Percentiles rank a stretch among this genome's conserved stretches.
These are phyloP conservation scores for Sebastes variabilis DNA, from an alignment of 2,797 vertebrate genomes.

Conservation along the genomic window DNA sequence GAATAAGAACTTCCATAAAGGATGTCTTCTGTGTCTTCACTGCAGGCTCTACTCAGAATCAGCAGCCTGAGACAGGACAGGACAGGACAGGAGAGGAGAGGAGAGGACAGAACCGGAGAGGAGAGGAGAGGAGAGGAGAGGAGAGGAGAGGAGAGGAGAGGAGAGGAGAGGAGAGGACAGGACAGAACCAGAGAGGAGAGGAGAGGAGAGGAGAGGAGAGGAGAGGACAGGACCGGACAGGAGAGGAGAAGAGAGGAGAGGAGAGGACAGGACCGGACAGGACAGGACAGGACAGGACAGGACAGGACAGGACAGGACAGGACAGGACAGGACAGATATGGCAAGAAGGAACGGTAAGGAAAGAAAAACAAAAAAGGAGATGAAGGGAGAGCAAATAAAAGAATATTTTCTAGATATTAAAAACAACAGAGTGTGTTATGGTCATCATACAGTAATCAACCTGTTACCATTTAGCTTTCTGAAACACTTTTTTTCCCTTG, in stretches of 20 bases:
- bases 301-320: neutral
- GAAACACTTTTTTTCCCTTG: neutral
- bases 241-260: too few relatives aligned
- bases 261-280: neutral
- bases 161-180: too few relatives aligned
- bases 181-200: too few relatives aligned
- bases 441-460: neutral
- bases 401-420: neutral
- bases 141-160: too few relatives aligned
- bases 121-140: neutral
- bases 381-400: neutral
- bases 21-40: neutral
- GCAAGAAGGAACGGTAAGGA: neutral
- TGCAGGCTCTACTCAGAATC: constrained; percentile 41
- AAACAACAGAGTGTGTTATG: neutral
- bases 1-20: neutral
- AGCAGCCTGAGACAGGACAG: constrained; percentile 22
- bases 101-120: neutral
- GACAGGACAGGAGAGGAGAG: neutral
- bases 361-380: neutral
- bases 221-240: fast-evolving
- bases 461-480: neutral
- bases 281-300: fast-evolving
- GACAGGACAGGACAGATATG: neutral
- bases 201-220: too few relatives aligned